phyloP scores from a whole-genome alignment of 2,797 vertebrate species.

The Cynopterus sphinx region DNA sequence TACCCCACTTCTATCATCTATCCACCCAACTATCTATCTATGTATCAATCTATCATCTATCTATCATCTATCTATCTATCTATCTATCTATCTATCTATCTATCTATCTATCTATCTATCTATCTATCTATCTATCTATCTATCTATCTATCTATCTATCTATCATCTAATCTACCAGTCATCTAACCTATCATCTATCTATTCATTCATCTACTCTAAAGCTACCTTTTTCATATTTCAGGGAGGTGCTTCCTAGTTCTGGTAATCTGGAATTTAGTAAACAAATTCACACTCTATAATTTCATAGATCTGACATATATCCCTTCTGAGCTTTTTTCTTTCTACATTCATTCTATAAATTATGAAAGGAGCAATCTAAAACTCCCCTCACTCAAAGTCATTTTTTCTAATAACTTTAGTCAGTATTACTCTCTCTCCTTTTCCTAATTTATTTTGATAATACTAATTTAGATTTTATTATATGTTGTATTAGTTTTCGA shows the following conservation, averaged over 20 bases:
- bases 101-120: neutral
- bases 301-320: neutral
- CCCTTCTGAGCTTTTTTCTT: neutral
- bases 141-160: neutral
- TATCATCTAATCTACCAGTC: too few relatives aligned
- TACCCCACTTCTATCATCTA: neutral
- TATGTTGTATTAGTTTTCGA: neutral
- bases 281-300: neutral
- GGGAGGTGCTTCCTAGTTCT: neutral
- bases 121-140: neutral
- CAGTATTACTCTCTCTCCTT: neutral
- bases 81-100: neutral
- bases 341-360: neutral
- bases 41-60: neutral
- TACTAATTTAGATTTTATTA: slow-evolving; percentile 1
- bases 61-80: neutral
- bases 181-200: neutral
- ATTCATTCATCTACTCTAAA: neutral
- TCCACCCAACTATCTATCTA: neutral
- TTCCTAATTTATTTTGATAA: slow-evolving; percentile 24
- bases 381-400: neutral
- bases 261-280: slow-evolving; percentile 8
- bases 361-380: neutral
- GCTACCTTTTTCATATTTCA: neutral
- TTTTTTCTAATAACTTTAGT: slow-evolving; percentile 22